Evolutionary conservation across 2,113 vertebrate genomes (phyloP), one percentile per base, ranked within the genome.

Genomic region (Hiodon tergisus): DNA sequence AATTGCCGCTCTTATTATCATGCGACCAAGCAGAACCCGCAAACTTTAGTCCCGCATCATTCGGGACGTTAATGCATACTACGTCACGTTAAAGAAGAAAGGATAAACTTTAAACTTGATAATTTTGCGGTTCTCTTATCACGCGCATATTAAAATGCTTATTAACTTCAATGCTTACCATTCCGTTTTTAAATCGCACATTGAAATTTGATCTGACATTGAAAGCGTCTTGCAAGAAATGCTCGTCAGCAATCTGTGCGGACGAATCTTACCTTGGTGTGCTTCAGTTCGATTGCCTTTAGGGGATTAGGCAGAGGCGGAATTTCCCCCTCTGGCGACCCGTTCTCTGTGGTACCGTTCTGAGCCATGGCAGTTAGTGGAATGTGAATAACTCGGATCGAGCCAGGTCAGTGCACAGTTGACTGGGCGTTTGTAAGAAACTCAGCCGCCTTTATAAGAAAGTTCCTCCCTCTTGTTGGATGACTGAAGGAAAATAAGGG

Each of bases 301-400:
- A 92, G 72, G 0, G 95, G 94, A 59, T 85, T 89, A 5, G 96
- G 96, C 9, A 93, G 68, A 55, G 48, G 4, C 0, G 86, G 78
- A 3, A 16, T 68, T 67, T 65, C 85, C 67, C 66, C 88, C 67
- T 89, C 92, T 0, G 86, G 77, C 82, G 87, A 84, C 78, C 94
- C 92, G 70, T 95, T 95, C 79, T 93, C 91, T 77, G 91, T 80
- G 0, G 91, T 83, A 61, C 95, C 95, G 79, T 98, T 97, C 73
- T 87, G 85, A 53, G 87, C 86, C 90, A 91, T 91, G 71, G 63
- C 75, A 50, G 53, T 51, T 80, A 13, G 69, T 69, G 77, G 52
- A 67, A 61, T 70, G 14, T 69, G 6, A 58, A 14, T 63, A 47
- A 4, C 60, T 11, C 60, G 63, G 57, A 73, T 71, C 50, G 69